phyloP scores from a whole-genome alignment of 2,888 invertebrate species.

The Pristionchus entomophagus region DNA sequence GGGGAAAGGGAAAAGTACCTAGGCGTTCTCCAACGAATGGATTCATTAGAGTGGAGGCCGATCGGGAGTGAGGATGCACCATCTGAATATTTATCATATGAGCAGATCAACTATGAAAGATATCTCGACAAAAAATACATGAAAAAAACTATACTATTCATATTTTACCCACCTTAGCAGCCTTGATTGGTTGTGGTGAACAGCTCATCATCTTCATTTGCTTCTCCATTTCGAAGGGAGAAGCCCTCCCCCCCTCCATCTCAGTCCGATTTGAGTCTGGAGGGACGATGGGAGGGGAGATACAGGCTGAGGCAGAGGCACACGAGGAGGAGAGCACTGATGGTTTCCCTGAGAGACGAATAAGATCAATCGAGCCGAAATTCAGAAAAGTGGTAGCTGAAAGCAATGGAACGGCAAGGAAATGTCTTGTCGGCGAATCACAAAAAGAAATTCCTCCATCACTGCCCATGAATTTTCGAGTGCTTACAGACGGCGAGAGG shows the following conservation, averaged over 20 bases:
- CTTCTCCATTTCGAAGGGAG: slow-evolving; percentile 34
- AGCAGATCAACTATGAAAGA: no score
- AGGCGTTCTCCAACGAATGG: neutral
- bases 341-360: slow-evolving; percentile 23
- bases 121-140: no score
- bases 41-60: neutral
- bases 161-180: neutral
- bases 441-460: neutral
- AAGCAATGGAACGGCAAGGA: neutral
- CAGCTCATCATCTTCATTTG: neutral
- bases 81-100: neutral
- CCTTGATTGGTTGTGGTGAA: slow-evolving; percentile 18
- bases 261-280: neutral
- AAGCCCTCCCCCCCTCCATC: neutral
- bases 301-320: slow-evolving; percentile 38
- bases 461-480: neutral
- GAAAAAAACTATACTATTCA: no score
- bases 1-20: neutral
- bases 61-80: slow-evolving; percentile 31
- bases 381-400: neutral
- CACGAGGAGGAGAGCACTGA: slow-evolving; percentile 37
- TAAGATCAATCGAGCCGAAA: neutral
- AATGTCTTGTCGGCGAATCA: neutral
- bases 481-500: neutral
- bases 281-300: slow-evolving; percentile 5